Conservation (phyloP, 2,888 invertebrate genomes). For the Mechanitis mazaeus region DNA sequence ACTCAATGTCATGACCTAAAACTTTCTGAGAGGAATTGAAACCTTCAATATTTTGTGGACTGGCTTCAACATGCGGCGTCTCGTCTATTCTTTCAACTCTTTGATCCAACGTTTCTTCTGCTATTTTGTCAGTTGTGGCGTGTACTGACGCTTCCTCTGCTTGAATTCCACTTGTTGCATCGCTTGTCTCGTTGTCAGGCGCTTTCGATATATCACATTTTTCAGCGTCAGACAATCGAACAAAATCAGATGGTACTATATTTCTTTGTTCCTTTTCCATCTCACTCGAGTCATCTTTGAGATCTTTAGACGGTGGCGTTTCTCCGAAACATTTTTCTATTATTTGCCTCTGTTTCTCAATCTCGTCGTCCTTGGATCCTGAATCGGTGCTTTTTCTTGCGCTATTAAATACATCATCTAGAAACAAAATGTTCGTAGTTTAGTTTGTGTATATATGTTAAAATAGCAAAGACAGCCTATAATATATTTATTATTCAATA, state of each 20-base stretch:
- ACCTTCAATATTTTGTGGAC: constrained; percentile 37
- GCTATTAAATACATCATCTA: constrained; percentile 19
- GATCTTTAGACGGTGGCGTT: background rate
- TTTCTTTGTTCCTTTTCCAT: constrained; percentile 7
- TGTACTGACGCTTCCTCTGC: constrained; percentile 8
- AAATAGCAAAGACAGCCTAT: too few relatives aligned
- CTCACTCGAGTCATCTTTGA: background rate
- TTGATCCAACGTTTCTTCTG: constrained; percentile 44
- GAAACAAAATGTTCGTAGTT: background rate
- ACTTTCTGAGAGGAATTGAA: constrained; percentile 40
- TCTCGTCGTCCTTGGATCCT: constrained; percentile 10
- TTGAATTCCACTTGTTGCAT: background rate
- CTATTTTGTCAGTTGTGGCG: constrained; percentile 38
- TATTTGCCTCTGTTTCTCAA: constrained; percentile 9
- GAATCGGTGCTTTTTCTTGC: constrained; percentile 19
- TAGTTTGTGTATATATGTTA: background rate
- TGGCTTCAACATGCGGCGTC: constrained; percentile 42
- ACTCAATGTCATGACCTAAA: constrained; percentile 32
- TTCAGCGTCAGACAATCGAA: constrained; percentile 5
- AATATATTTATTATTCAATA: background rate
- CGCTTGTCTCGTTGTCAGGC: constrained; percentile 9
- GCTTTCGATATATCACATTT: constrained; percentile 14
- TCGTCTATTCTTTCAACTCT: constrained; percentile 50
- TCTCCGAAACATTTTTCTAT: constrained; percentile 20
- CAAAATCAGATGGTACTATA: constrained; percentile 9